These are phyloP conservation scores for Armadillidium nasatum DNA, from an alignment of 1,140 invertebrate genomes.

Conservation along the genomic window DNA sequence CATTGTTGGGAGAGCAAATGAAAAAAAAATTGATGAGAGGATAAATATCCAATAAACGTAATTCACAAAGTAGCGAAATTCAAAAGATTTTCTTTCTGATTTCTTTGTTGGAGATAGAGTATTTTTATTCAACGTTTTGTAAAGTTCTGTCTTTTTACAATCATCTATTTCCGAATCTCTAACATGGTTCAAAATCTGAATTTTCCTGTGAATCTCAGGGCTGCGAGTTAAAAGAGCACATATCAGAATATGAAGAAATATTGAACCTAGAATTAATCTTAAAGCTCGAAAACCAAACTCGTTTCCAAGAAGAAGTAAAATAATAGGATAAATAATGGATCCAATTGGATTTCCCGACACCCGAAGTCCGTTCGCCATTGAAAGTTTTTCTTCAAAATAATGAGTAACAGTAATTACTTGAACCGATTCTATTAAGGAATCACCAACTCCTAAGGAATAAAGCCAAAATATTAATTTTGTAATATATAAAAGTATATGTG, in stretches of 20 bases:
- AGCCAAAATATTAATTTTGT: too few species aligned
- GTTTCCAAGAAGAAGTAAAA: neutral
- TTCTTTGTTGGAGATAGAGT: neutral
- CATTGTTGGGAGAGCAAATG: neutral
- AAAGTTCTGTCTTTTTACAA: too few species aligned
- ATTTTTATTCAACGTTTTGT: too few species aligned
- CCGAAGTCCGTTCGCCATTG: neutral
- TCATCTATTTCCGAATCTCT: too few species aligned
- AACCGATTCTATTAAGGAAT: slow-evolving; percentile 10
- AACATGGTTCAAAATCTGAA: too few species aligned
- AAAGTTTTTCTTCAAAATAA: neutral
- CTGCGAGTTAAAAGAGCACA: slow-evolving; percentile 4
- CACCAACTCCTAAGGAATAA: slow-evolving; percentile 13
- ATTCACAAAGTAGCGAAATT: neutral
- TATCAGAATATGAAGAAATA: neutral
- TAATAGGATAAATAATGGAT: neutral
- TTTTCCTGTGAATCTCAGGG: too few species aligned
- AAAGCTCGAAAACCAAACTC: neutral
- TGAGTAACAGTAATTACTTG: neutral
- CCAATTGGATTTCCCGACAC: neutral
- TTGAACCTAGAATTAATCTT: neutral
- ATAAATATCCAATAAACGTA: neutral
- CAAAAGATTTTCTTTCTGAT: neutral
- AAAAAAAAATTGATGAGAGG: neutral
- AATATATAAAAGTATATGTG: too few species aligned